These are phyloP conservation scores for Melanaphis sacchari DNA, from an alignment of 1,140 invertebrate genomes.

Conservation along the genomic window DNA sequence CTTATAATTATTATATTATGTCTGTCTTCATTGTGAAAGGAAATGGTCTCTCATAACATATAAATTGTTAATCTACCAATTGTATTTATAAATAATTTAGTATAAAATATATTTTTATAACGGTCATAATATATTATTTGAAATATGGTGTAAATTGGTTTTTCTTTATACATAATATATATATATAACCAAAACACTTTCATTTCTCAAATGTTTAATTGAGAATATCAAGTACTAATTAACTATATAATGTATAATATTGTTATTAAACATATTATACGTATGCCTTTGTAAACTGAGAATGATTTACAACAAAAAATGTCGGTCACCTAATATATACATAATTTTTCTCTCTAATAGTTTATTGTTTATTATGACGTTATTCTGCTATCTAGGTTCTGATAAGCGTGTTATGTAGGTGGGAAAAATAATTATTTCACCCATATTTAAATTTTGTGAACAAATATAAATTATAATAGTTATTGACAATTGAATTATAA, in stretches of 20 bases:
- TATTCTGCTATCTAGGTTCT: neutral
- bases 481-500: neutral
- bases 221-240: neutral
- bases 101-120: too few relatives aligned
- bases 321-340: neutral
- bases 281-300: neutral
- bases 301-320: neutral
- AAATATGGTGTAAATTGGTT: neutral
- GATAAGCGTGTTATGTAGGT: neutral
- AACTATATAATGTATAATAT: neutral
- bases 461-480: neutral
- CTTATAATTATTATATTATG: neutral
- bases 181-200: neutral
- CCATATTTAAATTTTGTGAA: neutral
- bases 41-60: neutral
- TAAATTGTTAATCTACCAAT: neutral
- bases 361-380: neutral
- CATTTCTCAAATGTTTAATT: neutral
- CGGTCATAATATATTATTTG: neutral
- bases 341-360: neutral
- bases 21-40: neutral
- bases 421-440: neutral
- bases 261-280: neutral
- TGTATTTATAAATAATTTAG: neutral
- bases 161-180: too few relatives aligned